phyloP scores from a whole-genome alignment of 2,797 vertebrate genomes.

The Chaunax sp. region DNA sequence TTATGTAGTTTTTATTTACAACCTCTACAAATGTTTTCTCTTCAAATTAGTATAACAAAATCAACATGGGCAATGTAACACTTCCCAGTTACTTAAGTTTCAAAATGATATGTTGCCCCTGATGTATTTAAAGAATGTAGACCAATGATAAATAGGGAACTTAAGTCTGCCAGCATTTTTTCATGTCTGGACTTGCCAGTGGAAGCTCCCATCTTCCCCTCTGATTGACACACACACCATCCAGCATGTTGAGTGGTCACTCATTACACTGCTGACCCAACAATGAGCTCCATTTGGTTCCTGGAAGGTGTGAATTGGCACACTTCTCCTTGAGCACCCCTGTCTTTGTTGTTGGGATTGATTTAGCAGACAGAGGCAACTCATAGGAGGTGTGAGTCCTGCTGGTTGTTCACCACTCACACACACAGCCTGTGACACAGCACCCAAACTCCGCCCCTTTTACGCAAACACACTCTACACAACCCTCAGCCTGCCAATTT shows the following conservation, averaged over 20 bases:
- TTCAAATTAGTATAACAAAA: slow-evolving; percentile 1
- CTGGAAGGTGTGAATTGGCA: slow-evolving; percentile 80
- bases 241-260: slow-evolving; percentile 51
- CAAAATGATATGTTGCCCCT: slow-evolving; percentile 28
- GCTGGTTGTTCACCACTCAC: slow-evolving; percentile 47
- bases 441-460: slow-evolving; percentile 67
- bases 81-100: slow-evolving; percentile 28
- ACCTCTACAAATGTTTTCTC: background rate
- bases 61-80: background rate
- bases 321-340: slow-evolving; percentile 56
- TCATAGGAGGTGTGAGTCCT: slow-evolving; percentile 75
- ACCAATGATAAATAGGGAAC: slow-evolving; percentile 54
- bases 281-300: slow-evolving; percentile 81
- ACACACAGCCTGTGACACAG: slow-evolving; percentile 49
- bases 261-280: slow-evolving; percentile 48
- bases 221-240: slow-evolving; percentile 75
- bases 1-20: background rate
- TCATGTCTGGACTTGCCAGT: slow-evolving; percentile 76
- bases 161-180: slow-evolving; percentile 28
- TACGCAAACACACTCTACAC: slow-evolving; percentile 68
- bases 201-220: slow-evolving; percentile 52
- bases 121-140: slow-evolving; percentile 20
- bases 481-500: slow-evolving; percentile 56
- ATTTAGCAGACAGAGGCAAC: slow-evolving; percentile 76
- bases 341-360: slow-evolving; percentile 76